phyloP scores from a whole-genome alignment of 1,140 invertebrate genomes.

The Sminthurides bifidus region DNA sequence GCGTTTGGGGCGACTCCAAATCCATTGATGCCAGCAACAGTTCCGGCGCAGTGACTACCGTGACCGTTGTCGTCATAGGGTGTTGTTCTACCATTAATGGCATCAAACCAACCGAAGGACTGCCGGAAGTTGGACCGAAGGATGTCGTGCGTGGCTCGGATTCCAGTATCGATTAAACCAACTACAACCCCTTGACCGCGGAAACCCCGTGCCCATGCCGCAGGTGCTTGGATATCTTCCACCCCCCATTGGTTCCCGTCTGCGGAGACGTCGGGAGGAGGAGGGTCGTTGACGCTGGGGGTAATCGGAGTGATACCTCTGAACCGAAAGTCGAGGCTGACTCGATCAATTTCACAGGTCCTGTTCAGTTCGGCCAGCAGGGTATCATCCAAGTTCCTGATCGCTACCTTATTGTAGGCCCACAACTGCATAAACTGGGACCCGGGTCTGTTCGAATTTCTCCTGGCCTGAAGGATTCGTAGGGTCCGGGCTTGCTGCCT shows the following conservation, averaged over 20 bases:
- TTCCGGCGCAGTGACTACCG: conserved; percentile 5
- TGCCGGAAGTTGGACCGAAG: not conserved
- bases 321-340: too few relatives aligned
- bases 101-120: conserved; percentile 2
- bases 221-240: not conserved
- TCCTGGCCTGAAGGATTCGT: too few relatives aligned
- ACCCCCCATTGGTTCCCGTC: not conserved
- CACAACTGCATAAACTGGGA: too few relatives aligned
- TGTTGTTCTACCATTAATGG: not conserved
- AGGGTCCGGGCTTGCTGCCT: too few relatives aligned
- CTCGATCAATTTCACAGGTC: too few relatives aligned
- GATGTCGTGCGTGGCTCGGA: conserved; percentile 3
- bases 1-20: conserved; percentile 10
- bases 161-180: not conserved
- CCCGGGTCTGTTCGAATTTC: too few relatives aligned
- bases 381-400: too few relatives aligned
- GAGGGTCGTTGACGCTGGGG: too few relatives aligned
- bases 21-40: not conserved
- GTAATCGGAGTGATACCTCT: too few relatives aligned
- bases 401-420: too few relatives aligned
- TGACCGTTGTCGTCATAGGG: conserved; percentile 9
- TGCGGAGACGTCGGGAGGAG: too few relatives aligned
- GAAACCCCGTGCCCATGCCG: not conserved
- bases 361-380: too few relatives aligned
- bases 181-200: not conserved